Evolutionary conservation across 23 tunicate genomes (phyloP).

Genomic region (Halocynthia roretzi): DNA sequence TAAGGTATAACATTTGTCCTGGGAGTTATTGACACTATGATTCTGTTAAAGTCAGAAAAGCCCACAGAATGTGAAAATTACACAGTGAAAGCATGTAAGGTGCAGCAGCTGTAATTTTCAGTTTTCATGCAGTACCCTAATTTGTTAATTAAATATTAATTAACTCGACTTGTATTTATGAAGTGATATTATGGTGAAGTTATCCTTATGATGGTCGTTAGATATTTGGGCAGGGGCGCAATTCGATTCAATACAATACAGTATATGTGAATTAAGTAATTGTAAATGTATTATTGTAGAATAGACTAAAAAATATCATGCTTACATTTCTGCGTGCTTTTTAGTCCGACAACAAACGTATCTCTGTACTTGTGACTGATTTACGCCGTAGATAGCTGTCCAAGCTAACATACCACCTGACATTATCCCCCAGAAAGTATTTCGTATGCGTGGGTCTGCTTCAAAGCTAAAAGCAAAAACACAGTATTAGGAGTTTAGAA

Average conservation of each 20-base stretch:
- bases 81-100: no score
- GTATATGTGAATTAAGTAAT: background rate
- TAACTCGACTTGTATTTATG: background rate
- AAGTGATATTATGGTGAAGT: background rate
- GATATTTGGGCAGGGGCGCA: no score
- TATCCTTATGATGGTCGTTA: background rate
- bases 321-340: constrained; percentile 70
- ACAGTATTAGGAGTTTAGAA: no score
- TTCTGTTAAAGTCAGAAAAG: no score
- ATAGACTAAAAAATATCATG: background rate
- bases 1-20: no score
- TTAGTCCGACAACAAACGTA: constrained; percentile 60
- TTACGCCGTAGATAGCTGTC: constrained; percentile 62
- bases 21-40: no score
- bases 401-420: constrained; percentile 70
- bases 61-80: no score
- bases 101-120: no score
- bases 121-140: no score
- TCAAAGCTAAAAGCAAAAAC: constrained; percentile 55
- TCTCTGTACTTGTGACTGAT: constrained; percentile 89
- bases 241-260: background rate
- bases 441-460: constrained; percentile 74
- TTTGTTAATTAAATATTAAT: background rate
- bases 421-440: constrained; percentile 79
- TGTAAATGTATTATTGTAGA: background rate